phyloP scores from a whole-genome alignment of 2,888 invertebrate species.

The Lepetodrilus schrolli region DNA sequence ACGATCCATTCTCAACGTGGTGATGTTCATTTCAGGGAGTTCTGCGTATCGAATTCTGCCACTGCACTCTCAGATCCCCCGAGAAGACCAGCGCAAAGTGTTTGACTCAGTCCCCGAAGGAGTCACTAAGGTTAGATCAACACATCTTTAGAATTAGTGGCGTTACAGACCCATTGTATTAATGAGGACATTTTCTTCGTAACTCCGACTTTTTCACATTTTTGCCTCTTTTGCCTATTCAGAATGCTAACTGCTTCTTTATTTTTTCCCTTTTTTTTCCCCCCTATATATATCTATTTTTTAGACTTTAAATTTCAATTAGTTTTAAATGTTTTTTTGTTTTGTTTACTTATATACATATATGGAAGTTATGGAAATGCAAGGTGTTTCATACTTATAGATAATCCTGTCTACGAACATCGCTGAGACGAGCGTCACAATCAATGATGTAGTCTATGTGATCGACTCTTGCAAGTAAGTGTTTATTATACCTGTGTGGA shows the following conservation, averaged over 20 bases:
- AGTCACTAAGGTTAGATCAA: slow-evolving; percentile 92
- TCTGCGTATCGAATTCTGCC: slow-evolving; percentile 87
- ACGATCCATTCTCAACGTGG: neutral
- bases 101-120: slow-evolving; percentile 90
- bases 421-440: slow-evolving; percentile 98
- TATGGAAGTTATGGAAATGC: neutral
- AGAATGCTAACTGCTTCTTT: no score
- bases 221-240: no score
- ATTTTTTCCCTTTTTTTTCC: no score
- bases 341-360: neutral
- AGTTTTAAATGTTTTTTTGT: neutral
- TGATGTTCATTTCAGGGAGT: slow-evolving; percentile 76
- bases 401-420: slow-evolving; percentile 98
- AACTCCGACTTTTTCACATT: no score
- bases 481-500: neutral
- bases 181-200: no score
- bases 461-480: slow-evolving; percentile 92
- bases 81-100: slow-evolving; percentile 93
- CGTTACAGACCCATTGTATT: no score
- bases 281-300: neutral
- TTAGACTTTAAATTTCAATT: neutral
- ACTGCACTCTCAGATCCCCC: slow-evolving; percentile 96
- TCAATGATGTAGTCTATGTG: slow-evolving; percentile 98
- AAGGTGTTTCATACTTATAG: no score
- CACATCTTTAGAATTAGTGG: no score